phyloP scores from a whole-genome alignment of 2,888 invertebrate species.

The Artemia sinica region DNA sequence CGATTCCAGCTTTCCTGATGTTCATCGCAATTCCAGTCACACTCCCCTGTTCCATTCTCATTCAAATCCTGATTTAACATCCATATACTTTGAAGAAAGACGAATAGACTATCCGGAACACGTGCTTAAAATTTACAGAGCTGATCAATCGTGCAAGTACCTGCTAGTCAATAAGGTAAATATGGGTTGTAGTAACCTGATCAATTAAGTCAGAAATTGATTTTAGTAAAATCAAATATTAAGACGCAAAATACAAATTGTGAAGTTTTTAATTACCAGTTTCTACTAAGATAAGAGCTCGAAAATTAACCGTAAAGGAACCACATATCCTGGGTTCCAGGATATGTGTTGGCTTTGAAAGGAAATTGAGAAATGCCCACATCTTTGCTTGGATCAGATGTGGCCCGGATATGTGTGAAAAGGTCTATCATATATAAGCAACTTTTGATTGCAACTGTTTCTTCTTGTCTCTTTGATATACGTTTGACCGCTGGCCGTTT shows the following conservation, averaged over 20 bases:
- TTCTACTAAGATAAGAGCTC: too few relatives aligned
- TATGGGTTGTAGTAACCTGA: conserved; percentile 35
- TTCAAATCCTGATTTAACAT: conserved; percentile 61
- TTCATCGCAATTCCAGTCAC: conserved; percentile 21
- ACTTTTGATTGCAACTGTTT: too few relatives aligned
- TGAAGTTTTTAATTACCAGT: too few relatives aligned
- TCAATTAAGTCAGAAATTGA: too few relatives aligned
- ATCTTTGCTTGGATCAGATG: not conserved
- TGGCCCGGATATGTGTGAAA: not conserved
- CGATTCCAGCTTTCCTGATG: not conserved
- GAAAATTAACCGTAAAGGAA: too few relatives aligned
- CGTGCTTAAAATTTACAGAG: conserved; percentile 77
- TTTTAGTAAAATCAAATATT: not conserved
- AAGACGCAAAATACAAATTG: too few relatives aligned
- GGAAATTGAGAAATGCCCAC: not conserved
- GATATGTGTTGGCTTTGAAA: not conserved
- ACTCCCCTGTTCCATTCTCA: conserved; percentile 63
- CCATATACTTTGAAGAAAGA: conserved; percentile 53
- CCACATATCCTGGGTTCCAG: too few relatives aligned
- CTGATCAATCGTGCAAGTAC: conserved; percentile 95
- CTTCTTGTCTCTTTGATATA: too few relatives aligned
- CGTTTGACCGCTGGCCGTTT: too few relatives aligned
- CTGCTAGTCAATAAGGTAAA: conserved; percentile 74
- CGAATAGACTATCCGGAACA: conserved; percentile 82
- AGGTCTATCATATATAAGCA: too few relatives aligned